Base-by-base conservation (phyloP, 2,888 invertebrate genomes). In the Phania funesta region DNA sequence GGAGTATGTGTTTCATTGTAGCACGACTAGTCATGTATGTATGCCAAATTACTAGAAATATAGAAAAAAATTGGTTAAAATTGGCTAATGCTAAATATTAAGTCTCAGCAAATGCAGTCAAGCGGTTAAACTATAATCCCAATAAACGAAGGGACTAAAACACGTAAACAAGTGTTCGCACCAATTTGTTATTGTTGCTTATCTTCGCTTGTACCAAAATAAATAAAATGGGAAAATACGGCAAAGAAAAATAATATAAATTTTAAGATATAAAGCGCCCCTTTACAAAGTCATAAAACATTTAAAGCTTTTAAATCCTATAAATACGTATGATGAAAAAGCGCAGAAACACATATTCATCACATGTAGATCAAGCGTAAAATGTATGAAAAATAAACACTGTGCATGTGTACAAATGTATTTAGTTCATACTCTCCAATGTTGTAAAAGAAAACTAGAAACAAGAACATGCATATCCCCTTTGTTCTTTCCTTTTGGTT, bases 261-360 rank as follows among this genome's bases (percentile, higher is more conserved):
- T 29, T 44, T 46, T 1, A 13, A 29, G 35, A 16, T 18, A 38
- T 11, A 16, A 24, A 16, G 26, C 8, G 20, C 41, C 56, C 54
- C 38, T 50, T 58, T 29, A 24, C 29, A 56, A 70, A 78, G 62
- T 78, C 74, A 68, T 68, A 74, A 80, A 79, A 62, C 38, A 73
- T 80, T 80, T 74, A 71, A 70, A 70, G 70, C 48, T 24, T 60
- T 67, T 35, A 29, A 29, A n/a, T 48, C 60, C 60, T 35, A 79
- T 62, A 73, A 79, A 73, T 29, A 29, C 24, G 6, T 29, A 6
- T 3, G 16, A 16, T 35, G 22, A 24, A 29, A 44, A 62, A 2
- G 4, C 11, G 26, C 16, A 11, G 11, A 54, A 32, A 54, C 16
- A 22, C 24, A 38, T 24, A 60, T 60, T 24, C 11, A 60, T 16